These are phyloP conservation scores for Anthoptus insignis DNA, from an alignment of 2,888 invertebrate genomes.

Conservation along the genomic window DNA sequence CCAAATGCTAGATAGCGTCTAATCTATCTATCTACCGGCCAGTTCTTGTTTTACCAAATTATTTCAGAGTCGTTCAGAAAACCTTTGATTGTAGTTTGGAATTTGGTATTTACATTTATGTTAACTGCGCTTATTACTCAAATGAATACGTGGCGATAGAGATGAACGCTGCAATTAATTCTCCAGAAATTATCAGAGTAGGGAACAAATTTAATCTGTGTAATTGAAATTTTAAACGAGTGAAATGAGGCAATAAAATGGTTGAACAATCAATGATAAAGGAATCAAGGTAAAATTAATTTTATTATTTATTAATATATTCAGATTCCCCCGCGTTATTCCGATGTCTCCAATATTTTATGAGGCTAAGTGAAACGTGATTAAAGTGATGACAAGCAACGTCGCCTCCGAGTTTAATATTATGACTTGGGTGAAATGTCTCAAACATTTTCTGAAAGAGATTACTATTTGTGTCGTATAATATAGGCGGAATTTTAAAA, in stretches of 20 bases:
- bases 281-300: background rate
- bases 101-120: too few relatives aligned
- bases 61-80: too few relatives aligned
- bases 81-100: too few relatives aligned
- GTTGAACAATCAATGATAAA: background rate
- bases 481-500: background rate
- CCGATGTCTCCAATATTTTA: background rate
- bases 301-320: background rate
- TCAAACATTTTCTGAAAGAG: background rate
- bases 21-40: too few relatives aligned
- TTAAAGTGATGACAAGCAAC: background rate
- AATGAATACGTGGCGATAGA: too few relatives aligned
- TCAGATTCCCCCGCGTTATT: background rate
- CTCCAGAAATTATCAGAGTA: too few relatives aligned
- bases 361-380: background rate
- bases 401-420: background rate
- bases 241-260: too few relatives aligned
- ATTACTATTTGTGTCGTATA: background rate
- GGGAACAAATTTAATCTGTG: background rate
- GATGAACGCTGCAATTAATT: too few relatives aligned
- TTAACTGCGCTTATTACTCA: too few relatives aligned
- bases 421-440: background rate
- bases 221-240: background rate
- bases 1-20: too few relatives aligned
- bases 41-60: too few relatives aligned